phyloP scores from a whole-genome alignment of 1,140 invertebrate species.

The Pomacea maculata region DNA sequence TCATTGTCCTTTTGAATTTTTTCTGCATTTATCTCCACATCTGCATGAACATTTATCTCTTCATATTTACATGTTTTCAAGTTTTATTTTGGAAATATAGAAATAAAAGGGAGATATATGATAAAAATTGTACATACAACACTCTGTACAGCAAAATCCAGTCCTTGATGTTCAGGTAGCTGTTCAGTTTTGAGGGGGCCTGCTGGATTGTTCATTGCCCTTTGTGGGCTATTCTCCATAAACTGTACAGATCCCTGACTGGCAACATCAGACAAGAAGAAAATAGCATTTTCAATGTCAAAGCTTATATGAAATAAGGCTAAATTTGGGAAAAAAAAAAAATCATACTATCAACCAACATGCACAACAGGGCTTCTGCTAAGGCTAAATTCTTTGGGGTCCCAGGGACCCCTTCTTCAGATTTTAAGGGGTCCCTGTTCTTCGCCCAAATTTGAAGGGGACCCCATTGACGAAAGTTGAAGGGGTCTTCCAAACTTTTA shows the following conservation, averaged over 20 bases:
- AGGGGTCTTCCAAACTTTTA: too few relatives aligned
- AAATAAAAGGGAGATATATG: too few relatives aligned
- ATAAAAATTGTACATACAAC: not conserved
- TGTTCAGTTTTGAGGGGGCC: not conserved
- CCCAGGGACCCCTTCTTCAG: too few relatives aligned
- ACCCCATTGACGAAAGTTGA: too few relatives aligned
- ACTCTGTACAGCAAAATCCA: conserved; percentile 4
- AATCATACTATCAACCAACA: not conserved
- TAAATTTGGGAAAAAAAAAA: not conserved
- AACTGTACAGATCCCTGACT: not conserved
- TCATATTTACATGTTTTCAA: too few relatives aligned
- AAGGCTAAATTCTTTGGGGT: too few relatives aligned
- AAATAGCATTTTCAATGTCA: not conserved
- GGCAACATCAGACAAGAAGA: not conserved
- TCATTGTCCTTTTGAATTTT: too few relatives aligned
- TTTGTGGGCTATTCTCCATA: not conserved
- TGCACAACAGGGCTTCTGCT: not conserved
- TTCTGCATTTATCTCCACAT: too few relatives aligned
- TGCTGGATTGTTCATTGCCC: not conserved
- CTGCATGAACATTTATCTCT: too few relatives aligned
- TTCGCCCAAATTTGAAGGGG: too few relatives aligned
- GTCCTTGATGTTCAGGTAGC: not conserved
- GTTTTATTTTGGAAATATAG: too few relatives aligned
- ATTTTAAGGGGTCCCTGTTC: too few relatives aligned
- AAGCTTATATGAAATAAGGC: not conserved